Percentiles rank a stretch among this genome's conserved stretches.
phyloP scores from a whole-genome alignment of 1,140 invertebrate species.

The Frieseomelitta varia region DNA sequence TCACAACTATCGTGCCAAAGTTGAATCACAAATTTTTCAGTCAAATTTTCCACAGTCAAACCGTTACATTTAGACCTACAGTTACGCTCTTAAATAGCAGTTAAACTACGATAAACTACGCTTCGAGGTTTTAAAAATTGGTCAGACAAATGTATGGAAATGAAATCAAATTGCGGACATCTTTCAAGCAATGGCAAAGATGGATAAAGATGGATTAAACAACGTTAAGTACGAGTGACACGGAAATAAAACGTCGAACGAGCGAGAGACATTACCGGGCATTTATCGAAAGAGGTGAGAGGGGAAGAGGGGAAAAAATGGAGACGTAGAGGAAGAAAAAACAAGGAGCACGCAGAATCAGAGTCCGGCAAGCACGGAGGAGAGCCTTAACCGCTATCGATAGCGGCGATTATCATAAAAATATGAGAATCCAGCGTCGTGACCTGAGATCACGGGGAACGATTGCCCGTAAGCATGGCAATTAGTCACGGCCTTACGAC shows the following conservation, averaged over 20 bases:
- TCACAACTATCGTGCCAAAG: too few species aligned
- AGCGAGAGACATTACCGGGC: background rate
- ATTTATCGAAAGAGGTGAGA: background rate
- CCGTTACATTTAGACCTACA: too few species aligned
- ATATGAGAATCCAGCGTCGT: constrained; percentile 41
- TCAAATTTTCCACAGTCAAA: too few species aligned
- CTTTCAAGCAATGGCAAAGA: too few species aligned
- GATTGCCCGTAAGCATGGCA: constrained; percentile 52
- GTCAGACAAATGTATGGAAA: too few species aligned
- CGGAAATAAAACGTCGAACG: background rate
- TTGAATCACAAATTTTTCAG: too few species aligned
- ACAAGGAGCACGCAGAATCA: background rate
- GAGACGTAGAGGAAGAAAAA: background rate
- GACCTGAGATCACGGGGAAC: constrained; percentile 47
- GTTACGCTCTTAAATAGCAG: too few species aligned
- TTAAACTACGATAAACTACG: too few species aligned
- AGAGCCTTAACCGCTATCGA: constrained; percentile 30
- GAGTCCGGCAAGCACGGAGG: background rate
- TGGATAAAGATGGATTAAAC: too few species aligned
- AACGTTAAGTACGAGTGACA: too few species aligned
- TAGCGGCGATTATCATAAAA: constrained; percentile 51
- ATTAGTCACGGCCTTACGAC: constrained; percentile 65
- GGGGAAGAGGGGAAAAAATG: background rate
- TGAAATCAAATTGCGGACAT: too few species aligned
- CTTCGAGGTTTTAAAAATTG: too few species aligned